Percentiles rank a stretch among this genome's conserved stretches.
These are phyloP conservation scores for Poeciliopsis turneri DNA, from an alignment of 2,797 vertebrate species.

Conservation along the genomic window DNA sequence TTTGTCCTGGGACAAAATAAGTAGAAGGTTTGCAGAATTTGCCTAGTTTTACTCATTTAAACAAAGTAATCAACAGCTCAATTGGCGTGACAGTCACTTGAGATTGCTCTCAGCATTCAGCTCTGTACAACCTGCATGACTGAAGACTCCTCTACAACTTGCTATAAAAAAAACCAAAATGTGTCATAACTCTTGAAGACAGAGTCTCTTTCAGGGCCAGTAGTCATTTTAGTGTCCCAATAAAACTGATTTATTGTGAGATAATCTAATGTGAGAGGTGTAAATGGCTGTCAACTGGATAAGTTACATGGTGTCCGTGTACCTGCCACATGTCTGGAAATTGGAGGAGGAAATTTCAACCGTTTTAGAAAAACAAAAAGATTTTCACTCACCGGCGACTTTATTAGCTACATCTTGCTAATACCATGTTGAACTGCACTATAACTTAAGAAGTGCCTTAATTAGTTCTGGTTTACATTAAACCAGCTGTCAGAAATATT, in stretches of 20 bases:
- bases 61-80: conserved; percentile 67
- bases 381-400: neutral
- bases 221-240: conserved; percentile 36
- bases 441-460: neutral
- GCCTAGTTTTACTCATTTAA: conserved; percentile 67
- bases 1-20: conserved; percentile 17
- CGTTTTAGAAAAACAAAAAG: neutral
- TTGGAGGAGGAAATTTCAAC: neutral
- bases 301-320: conserved; percentile 6
- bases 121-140: conserved; percentile 53
- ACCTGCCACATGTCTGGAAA: conserved; percentile 10
- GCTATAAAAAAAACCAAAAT: conserved; percentile 67
- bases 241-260: conserved; percentile 53
- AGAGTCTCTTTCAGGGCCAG: conserved; percentile 47
- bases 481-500: neutral
- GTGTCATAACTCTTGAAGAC: conserved; percentile 68
- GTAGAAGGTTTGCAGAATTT: conserved; percentile 42
- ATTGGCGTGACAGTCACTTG: conserved; percentile 71
- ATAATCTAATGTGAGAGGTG: conserved; percentile 16
- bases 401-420: neutral
- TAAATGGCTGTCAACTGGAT: conserved; percentile 22
- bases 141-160: conserved; percentile 50
- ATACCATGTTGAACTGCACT: neutral
- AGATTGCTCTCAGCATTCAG: conserved; percentile 46
- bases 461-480: neutral